These are phyloP conservation scores for Spodoptera exigua DNA, from an alignment of 2,888 invertebrate species.

Conservation along the genomic window DNA sequence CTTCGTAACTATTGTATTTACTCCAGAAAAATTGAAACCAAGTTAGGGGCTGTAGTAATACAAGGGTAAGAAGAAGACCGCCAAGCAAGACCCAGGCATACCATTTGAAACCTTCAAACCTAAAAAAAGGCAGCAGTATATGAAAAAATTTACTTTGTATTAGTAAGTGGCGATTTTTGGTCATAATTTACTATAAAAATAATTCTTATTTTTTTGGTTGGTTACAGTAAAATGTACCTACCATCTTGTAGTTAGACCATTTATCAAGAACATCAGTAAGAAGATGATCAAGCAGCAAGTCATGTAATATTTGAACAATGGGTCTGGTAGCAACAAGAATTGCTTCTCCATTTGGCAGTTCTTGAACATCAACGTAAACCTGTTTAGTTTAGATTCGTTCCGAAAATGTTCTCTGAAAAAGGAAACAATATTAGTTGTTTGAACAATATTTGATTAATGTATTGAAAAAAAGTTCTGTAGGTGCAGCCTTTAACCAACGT, in stretches of 20 bases:
- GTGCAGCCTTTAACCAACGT: too few species aligned
- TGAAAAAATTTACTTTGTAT: too few species aligned
- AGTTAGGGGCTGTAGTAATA: constrained; percentile 91
- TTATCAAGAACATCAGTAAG: constrained; percentile 73
- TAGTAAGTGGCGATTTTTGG: too few species aligned
- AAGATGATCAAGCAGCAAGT: constrained; percentile 80
- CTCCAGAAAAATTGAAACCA: constrained; percentile 94
- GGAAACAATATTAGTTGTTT: constrained; percentile 21
- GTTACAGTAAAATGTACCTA: constrained; percentile 54
- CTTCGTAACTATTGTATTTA: constrained; percentile 83
- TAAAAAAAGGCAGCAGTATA: constrained; percentile 58
- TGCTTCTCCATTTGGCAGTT: constrained; percentile 91
- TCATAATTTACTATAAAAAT: too few species aligned
- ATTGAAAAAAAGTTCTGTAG: too few species aligned
- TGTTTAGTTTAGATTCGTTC: constrained; percentile 89
- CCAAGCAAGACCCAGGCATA: constrained; percentile 72
- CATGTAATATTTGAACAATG: constrained; percentile 94
- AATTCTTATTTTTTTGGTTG: too few species aligned
- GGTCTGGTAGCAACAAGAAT: constrained; percentile 93
- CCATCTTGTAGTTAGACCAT: constrained; percentile 83
- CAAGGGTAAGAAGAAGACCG: constrained; percentile 65
- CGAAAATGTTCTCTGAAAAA: constrained; percentile 91
- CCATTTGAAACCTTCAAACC: constrained; percentile 76
- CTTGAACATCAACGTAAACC: constrained; percentile 85
- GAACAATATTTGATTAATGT: constrained; percentile 2